These are phyloP conservation scores for Sinodicranocentrus sp. DNA, from an alignment of 2,888 invertebrate species.

Conservation along the genomic window DNA sequence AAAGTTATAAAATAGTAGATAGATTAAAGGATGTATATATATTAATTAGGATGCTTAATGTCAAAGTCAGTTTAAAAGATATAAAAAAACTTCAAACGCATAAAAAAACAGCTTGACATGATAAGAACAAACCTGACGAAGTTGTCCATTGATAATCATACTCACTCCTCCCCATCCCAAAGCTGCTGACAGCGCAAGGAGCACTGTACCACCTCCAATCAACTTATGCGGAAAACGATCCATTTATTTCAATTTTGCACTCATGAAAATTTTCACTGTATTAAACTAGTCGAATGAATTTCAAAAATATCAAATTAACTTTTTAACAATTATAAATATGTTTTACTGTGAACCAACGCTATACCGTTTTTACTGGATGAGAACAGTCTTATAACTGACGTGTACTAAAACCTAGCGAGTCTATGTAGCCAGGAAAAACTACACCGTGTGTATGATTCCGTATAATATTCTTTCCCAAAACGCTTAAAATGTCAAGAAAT, in stretches of 20 bases:
- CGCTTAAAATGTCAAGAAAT: background rate
- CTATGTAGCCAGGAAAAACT: no score
- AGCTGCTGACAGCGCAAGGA: slow-evolving; percentile 73
- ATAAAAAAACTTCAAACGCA: no score
- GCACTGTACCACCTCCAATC: slow-evolving; percentile 73
- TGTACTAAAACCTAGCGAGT: background rate
- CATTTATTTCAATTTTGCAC: slow-evolving; percentile 43
- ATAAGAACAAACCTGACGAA: slow-evolving; percentile 67
- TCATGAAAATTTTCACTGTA: slow-evolving; percentile 6
- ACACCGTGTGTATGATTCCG: no score
- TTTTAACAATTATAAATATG: background rate
- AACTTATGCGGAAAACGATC: slow-evolving; percentile 75
- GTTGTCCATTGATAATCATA: slow-evolving; percentile 74
- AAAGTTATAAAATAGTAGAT: no score
- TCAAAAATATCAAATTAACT: background rate
- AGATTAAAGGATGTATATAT: no score
- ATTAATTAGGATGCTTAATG: no score
- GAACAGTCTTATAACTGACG: slow-evolving; percentile 12
- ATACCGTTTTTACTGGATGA: background rate
- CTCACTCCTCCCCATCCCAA: slow-evolving; percentile 76
- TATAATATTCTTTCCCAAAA: no score
- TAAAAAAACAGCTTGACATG: no score
- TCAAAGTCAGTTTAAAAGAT: no score
- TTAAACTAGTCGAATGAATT: background rate
- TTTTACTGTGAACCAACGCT: background rate